Evolutionary conservation across 64 coral and sea anemone species (phyloP).

Genomic region (Acropora tenuis): DNA sequence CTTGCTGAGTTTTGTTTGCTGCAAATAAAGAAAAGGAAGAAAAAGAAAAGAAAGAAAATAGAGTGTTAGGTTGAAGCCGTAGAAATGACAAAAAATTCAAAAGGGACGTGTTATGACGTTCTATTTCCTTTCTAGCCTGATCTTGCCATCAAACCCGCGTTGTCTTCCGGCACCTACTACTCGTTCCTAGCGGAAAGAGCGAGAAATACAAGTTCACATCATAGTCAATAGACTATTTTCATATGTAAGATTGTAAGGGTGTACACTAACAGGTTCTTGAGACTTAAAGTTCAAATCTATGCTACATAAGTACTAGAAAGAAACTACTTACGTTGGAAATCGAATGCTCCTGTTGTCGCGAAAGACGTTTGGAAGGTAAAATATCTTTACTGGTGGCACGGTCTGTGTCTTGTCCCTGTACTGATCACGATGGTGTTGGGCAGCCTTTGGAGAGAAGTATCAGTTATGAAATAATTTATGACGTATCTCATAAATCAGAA

Average conservation of each 20-base stretch:
- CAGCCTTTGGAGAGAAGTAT: slow-evolving; percentile 29
- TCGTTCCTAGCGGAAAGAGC: too few species aligned
- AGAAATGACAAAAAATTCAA: too few species aligned
- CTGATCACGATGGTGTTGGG: slow-evolving; percentile 87
- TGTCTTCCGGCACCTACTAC: too few species aligned
- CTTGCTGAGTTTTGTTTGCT: slow-evolving; percentile 55
- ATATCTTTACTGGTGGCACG: slow-evolving; percentile 76
- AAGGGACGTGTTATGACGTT: too few species aligned
- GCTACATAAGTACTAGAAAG: too few species aligned
- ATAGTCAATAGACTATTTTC: too few species aligned
- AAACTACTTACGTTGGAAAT: slow-evolving; percentile 55
- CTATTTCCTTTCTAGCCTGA: too few species aligned
- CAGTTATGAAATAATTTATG: background rate
- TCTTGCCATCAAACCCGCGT: too few species aligned
- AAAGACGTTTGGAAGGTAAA: slow-evolving; percentile 78
- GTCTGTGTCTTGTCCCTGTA: slow-evolving; percentile 90
- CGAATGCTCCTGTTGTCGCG: slow-evolving; percentile 59
- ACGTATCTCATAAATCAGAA: background rate
- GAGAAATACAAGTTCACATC: too few species aligned
- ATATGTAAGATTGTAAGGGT: too few species aligned
- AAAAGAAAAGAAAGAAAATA: background rate
- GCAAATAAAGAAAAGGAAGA: background rate
- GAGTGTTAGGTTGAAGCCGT: background rate
- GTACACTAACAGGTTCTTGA: too few species aligned
- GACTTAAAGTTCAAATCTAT: too few species aligned